A percentile compares a stretch with the other conserved stretches of the same genome.
These are phyloP conservation scores for Nymphicus hollandicus DNA, from an alignment of 2,113 vertebrate species.

Conservation along the genomic window DNA sequence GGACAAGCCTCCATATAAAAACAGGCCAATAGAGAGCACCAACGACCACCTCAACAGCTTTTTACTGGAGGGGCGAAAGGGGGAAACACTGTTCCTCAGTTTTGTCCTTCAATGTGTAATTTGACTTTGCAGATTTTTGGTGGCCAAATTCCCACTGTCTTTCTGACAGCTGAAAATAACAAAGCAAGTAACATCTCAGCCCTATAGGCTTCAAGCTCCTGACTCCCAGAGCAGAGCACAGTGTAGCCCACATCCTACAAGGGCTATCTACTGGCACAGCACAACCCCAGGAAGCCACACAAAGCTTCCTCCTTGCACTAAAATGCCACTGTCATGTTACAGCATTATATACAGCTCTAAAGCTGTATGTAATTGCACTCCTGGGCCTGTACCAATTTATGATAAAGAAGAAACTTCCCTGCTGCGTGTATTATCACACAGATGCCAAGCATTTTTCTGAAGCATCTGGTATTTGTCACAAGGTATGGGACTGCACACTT, in stretches of 20 bases:
- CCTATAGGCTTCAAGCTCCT: background rate
- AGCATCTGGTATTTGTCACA: slow-evolving; percentile 28
- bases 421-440: background rate
- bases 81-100: background rate
- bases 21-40: background rate
- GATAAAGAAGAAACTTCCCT: background rate
- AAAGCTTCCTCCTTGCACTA: background rate
- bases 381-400: background rate
- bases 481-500: background rate
- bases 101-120: background rate
- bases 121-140: background rate
- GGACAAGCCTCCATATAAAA: background rate
- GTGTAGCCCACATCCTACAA: fast-evolving
- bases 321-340: background rate
- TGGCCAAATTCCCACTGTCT: background rate
- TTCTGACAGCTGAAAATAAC: background rate
- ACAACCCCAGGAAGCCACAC: background rate
- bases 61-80: background rate
- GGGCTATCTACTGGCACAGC: background rate
- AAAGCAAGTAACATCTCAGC: fast-evolving
- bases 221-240: background rate
- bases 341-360: background rate
- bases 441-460: background rate
- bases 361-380: background rate
- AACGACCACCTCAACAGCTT: background rate